Conservation (phyloP, 23 tunicate species). For the Ascidia mentula region DNA sequence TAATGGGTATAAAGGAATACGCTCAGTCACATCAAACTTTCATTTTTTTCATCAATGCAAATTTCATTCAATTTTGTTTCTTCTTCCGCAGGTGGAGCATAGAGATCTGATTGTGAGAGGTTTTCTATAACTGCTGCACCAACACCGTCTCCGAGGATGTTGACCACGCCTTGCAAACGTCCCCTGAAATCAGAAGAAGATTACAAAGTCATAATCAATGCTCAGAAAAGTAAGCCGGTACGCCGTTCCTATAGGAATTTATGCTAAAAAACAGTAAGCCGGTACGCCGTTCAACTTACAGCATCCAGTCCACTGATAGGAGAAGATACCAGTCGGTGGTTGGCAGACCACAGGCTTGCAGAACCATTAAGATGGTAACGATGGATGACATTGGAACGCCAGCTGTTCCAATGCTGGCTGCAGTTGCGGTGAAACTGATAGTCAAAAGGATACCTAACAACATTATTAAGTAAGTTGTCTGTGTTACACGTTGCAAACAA, state of each 20-base stretch:
- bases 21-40: no score
- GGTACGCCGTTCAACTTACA: conserved; percentile 23
- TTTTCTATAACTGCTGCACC: conserved; percentile 50
- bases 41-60: no score
- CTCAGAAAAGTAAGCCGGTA: no score
- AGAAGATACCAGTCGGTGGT: conserved; percentile 29
- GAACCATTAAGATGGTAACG: conserved; percentile 32
- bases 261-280: no score
- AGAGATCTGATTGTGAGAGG: conserved; percentile 24
- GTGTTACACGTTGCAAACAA: no score
- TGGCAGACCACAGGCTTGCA: conserved; percentile 53
- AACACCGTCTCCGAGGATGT: conserved; percentile 51
- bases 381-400: conserved; percentile 41
- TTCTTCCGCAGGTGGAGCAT: background rate
- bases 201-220: no score
- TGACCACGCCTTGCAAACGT: conserved; percentile 36
- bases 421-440: conserved; percentile 49
- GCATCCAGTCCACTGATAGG: conserved; percentile 41
- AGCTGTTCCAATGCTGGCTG: conserved; percentile 60
- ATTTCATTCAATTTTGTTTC: background rate
- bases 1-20: no score
- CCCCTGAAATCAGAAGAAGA: conserved; percentile 11
- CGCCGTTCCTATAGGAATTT: no score
- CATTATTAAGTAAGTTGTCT: no score
- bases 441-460: conserved; percentile 32